Evolutionary conservation across 2,888 invertebrate genomes (phyloP), one percentile per base, ranked within the genome.

Genomic region (Lucinisca nassula): DNA sequence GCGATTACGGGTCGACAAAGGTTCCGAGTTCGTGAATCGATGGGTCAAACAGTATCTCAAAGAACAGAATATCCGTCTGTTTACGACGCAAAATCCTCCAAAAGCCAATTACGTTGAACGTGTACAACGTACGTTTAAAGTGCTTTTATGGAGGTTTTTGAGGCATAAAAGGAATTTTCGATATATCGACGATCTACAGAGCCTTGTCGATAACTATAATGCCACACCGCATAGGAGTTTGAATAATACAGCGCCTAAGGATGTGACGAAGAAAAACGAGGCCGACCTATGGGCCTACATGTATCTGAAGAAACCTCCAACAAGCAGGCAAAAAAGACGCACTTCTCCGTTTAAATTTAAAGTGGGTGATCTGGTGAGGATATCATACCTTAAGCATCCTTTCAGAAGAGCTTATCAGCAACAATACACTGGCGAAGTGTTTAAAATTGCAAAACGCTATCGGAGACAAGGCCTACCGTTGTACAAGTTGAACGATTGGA

Each of bases 131-230:
- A 77, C 72, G 10, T 58, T 77, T n/a, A 27, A 49, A 51, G 61
- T 32, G 24, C 27, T 27, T 17, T 35, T 82, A 17, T 76, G 58
- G 45, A 30, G 77, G 35, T 55, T 49, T 32, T 76, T 82, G 35
- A 76, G 32, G n/a, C 35, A 70, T n/a, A 77, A 82, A 40, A 24
- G 73, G 30, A 76, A 51, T 35, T 82, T 76, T 76, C 51, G 79
- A 72, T 49, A 80, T 80, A 80, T 80, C 35, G 73, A 80, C 40
- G 72, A 45, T 40, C 32, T 80, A 37, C 72, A 80, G n/a, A 72
- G 70, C 12, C 37, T 82, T 38, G 82, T 77, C 24, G 45, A 49
- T n/a, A 76, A 51, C 30, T 77, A 82, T 0, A 77, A 82, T 32
- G 32, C n/a, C 0, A 51, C 80, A 24, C 80, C 73, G 21, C 73